Percentiles rank a stretch among this genome's conserved stretches.
Evolutionary conservation across 2,113 vertebrate species (phyloP).

Genomic region (Motacilla alba): DNA sequence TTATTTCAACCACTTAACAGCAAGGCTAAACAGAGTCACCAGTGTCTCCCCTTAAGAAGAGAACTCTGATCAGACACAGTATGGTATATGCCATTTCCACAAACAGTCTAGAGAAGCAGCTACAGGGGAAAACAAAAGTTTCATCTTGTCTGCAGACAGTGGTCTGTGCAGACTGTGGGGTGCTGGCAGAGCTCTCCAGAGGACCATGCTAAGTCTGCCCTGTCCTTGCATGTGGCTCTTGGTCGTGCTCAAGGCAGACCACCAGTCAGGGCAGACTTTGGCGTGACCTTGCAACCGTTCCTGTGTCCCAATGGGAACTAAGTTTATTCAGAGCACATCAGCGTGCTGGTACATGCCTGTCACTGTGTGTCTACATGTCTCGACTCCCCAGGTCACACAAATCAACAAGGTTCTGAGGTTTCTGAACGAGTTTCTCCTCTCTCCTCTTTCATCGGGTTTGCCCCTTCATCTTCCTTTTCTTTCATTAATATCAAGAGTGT

Average conservation of each 20-base stretch:
- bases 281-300: not conserved
- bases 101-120: not conserved
- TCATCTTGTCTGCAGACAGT: not conserved
- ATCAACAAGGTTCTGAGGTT: not conserved
- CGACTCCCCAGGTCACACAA: not conserved
- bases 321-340: not conserved
- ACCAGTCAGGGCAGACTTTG: rapidly evolving
- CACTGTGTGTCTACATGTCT: rapidly evolving
- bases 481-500: not conserved
- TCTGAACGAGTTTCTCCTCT: not conserved
- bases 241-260: not conserved
- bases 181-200: not conserved
- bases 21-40: constrained; percentile 16
- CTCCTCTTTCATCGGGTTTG: not conserved
- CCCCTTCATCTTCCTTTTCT: not conserved
- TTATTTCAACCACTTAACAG: not conserved
- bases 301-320: not conserved
- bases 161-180: not conserved
- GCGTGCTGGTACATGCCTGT: not conserved
- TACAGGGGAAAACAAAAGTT: not conserved
- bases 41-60: not conserved
- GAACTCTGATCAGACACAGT: not conserved
- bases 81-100: not conserved
- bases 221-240: not conserved
- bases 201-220: rapidly evolving